Conservation (phyloP, 2,113 vertebrate species). For the Apteryx owenii region DNA sequence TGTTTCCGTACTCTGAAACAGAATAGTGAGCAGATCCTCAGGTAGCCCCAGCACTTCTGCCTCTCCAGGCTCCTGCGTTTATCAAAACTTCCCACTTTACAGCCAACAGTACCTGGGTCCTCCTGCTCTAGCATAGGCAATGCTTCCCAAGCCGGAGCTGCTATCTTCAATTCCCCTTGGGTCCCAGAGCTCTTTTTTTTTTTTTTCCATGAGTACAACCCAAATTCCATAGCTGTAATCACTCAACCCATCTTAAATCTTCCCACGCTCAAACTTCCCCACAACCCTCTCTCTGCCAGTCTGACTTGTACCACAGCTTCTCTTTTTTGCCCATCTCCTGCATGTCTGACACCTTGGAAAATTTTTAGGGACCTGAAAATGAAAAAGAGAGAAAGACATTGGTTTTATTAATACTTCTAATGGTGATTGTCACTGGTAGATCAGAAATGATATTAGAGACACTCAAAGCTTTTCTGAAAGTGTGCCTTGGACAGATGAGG, state of each 20-base stretch:
- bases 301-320: neutral
- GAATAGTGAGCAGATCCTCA: neutral
- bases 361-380: neutral
- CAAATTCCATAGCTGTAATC: neutral
- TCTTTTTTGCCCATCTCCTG: neutral
- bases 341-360: fast-evolving
- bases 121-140: neutral
- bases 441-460: neutral
- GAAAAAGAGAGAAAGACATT: neutral
- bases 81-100: neutral
- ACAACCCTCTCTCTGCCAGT: neutral
- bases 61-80: neutral
- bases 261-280: neutral
- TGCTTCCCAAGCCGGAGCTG: neutral
- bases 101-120: neutral
- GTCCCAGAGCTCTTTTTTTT: neutral
- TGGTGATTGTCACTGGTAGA: neutral
- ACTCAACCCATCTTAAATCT: neutral
- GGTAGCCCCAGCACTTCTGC: neutral
- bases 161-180: neutral
- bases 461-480: neutral
- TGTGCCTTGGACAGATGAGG: neutral
- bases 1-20: neutral
- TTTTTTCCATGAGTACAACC: neutral
- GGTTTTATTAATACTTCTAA: neutral